These are phyloP conservation scores for Nicator chloris DNA, from an alignment of 2,113 vertebrate species.

Conservation along the genomic window DNA sequence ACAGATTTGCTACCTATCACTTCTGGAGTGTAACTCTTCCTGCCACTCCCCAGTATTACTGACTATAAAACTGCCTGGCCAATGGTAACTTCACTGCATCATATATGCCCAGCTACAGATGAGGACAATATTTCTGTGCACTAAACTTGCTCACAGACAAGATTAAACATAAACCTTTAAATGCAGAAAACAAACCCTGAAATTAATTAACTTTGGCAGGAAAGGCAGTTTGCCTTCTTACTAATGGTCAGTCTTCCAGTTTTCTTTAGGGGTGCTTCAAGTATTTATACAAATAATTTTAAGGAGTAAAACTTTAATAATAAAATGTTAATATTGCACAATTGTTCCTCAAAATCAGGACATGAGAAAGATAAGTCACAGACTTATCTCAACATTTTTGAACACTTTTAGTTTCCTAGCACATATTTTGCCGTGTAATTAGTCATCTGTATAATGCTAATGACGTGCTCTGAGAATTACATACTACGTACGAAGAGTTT, in stretches of 20 bases:
- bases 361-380: background rate
- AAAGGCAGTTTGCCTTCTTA: background rate
- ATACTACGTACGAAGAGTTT: background rate
- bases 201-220: background rate
- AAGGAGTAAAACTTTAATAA: background rate
- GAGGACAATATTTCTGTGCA: background rate
- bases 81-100: background rate
- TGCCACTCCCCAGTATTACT: background rate
- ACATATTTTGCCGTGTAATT: background rate
- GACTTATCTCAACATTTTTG: background rate
- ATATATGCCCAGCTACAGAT: background rate
- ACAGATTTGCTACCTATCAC: background rate
- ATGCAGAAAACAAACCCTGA: background rate
- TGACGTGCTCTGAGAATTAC: background rate
- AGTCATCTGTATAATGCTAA: background rate
- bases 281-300: background rate
- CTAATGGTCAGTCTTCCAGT: background rate
- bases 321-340: background rate
- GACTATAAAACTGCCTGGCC: background rate
- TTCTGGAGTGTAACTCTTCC: background rate
- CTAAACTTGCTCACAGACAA: background rate
- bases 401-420: background rate
- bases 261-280: background rate
- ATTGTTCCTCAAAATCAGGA: background rate
- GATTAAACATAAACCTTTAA: background rate